Conservation (phyloP, 1,140 invertebrate species). For the Hetaerina americana region DNA sequence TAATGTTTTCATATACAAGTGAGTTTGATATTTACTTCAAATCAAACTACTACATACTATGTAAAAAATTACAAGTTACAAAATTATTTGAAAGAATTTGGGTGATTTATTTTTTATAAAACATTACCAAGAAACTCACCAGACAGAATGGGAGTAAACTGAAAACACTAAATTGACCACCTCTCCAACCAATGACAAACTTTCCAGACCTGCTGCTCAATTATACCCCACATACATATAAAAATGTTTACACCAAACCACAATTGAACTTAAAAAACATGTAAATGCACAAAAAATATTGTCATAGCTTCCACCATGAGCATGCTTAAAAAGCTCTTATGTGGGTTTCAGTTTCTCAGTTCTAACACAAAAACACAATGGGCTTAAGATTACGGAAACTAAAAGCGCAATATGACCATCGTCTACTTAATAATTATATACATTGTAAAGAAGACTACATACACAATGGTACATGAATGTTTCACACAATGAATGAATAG, state of each 20-base stretch:
- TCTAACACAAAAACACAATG: not conserved
- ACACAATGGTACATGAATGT: not conserved
- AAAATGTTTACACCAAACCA: not conserved
- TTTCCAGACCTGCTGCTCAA: not conserved
- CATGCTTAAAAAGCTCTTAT: not conserved
- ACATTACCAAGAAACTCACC: not conserved
- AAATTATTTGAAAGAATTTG: not conserved
- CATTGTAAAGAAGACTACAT: not conserved
- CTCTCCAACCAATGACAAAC: not conserved
- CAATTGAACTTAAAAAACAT: constrained; percentile 1
- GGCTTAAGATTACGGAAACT: not conserved
- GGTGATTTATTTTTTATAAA: not conserved
- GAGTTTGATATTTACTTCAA: not conserved
- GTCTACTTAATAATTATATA: not conserved
- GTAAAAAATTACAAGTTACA: not conserved
- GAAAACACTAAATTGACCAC: not conserved
- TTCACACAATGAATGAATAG: not conserved
- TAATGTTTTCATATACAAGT: not conserved
- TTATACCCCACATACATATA: not conserved
- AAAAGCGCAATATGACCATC: not conserved
- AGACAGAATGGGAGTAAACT: not conserved
- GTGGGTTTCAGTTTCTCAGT: not conserved
- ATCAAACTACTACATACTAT: not conserved
- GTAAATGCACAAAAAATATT: constrained; percentile 1
- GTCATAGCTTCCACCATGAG: not conserved